Evolutionary conservation across 2,888 invertebrate species (phyloP), one percentile per base, ranked within the genome.

Genomic region (Pollenia angustigena): DNA sequence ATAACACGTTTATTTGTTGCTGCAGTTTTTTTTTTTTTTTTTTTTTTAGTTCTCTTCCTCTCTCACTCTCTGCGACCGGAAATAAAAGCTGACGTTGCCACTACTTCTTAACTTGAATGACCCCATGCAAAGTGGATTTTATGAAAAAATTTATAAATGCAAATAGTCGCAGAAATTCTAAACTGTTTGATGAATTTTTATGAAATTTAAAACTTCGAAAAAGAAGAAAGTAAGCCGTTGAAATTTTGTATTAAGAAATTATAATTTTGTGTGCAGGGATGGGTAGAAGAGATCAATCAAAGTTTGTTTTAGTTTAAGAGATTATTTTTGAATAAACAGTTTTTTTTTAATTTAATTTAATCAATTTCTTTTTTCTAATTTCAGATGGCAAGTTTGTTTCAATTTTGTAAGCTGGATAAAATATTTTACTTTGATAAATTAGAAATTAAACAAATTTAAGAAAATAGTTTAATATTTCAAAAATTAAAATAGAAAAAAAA

Each of bases 41-140:
- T n/a, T 8, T 66, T 16, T 1, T 48, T 58, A 14, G 4, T 32
- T 14, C 16, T 64, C 32, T 16, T 3, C n/a, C 32, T 44, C 40
- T 52, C 10, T n/a, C 58, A 58, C 58, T 66, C 64, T 75, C 18
- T 11, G 14, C 75, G 69, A 72, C 82, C 81, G 81, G 81, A 85
- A 82, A 81, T 79, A 81, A 81, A 81, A 79, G 74, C 78, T 85
- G 72, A 85, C 75, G 81, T 80, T 72, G 84, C 86, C 72, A 60
- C 72, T 64, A 78, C 40, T 68, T 23, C 40, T 50, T 48, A 6
- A 46, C 32, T 42, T 14, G 40, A 79, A 50, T 60, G 78, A 66
- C 32, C 16, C 54, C 44, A 46, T 64, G 42, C 12, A 50, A 14
- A 23, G 0, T 23, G 14, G 8, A 6, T 32, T 32, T 32, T 2